Evolutionary conservation across 2,797 vertebrate genomes (phyloP).

Genomic region (Luscinia luscinia): DNA sequence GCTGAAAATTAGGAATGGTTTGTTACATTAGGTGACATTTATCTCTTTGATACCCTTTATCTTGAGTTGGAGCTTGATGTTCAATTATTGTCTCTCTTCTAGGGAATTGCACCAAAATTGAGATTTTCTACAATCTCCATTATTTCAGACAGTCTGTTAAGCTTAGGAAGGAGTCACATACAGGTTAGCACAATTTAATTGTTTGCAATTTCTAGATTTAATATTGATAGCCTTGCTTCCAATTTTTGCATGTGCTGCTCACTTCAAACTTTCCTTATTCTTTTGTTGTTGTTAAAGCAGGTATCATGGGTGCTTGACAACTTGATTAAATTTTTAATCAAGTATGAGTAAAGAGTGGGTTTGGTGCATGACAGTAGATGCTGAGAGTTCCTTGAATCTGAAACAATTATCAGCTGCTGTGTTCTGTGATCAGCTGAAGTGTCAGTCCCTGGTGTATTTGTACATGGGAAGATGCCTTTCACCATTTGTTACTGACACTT

Average conservation of each 20-base stretch:
- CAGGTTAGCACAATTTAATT: constrained; percentile 78
- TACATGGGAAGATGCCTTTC: constrained; percentile 8
- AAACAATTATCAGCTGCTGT: constrained; percentile 47
- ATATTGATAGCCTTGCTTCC: constrained; percentile 58
- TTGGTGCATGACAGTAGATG: constrained; percentile 9
- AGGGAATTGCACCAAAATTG: constrained; percentile 95
- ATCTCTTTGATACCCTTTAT: constrained; percentile 83
- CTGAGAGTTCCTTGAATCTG: constrained; percentile 49
- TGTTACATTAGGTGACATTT: constrained; percentile 78
- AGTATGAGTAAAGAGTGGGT: constrained; percentile 27
- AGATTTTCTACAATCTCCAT: constrained; percentile 89
- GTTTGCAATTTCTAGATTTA: constrained; percentile 63
- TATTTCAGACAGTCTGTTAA: constrained; percentile 87
- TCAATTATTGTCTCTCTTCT: constrained; percentile 76
- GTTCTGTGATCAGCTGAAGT: constrained; percentile 28
- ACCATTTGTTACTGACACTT: constrained; percentile 27
- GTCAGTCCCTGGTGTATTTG: constrained; percentile 7
- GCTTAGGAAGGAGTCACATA: constrained; percentile 75
- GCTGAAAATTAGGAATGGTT: constrained; percentile 69
- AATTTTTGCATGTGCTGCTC: constrained; percentile 36
- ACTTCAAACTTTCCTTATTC: constrained; percentile 47
- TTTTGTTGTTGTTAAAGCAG: constrained; percentile 54
- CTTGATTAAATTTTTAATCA: constrained; percentile 69
- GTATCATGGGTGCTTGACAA: constrained; percentile 54
- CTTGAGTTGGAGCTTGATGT: constrained; percentile 76